Conservation (phyloP, 2,797 vertebrate species). For the Pseudochirops corinnae region DNA sequence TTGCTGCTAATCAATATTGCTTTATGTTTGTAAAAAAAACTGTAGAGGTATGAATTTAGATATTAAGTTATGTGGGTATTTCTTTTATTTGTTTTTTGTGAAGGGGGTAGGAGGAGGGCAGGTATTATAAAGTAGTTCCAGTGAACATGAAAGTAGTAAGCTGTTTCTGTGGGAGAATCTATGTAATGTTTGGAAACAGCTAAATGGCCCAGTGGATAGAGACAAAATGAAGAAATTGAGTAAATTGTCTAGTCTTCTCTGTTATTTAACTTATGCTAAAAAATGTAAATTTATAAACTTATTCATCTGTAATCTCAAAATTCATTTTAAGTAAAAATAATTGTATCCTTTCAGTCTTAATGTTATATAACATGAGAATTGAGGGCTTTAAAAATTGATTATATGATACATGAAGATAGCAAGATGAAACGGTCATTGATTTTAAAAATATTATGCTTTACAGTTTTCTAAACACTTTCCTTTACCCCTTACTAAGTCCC, state of each 20-base stretch:
- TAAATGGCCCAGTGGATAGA: neutral
- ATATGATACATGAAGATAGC: neutral
- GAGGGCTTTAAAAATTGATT: no score
- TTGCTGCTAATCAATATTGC: neutral
- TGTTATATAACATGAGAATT: no score
- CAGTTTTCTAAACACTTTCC: neutral
- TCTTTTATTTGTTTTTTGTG: neutral
- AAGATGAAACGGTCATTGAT: neutral
- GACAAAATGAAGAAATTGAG: no score
- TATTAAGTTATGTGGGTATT: neutral
- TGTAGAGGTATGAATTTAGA: neutral
- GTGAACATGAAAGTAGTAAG: neutral
- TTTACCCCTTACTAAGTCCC: neutral
- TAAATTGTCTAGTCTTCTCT: no score
- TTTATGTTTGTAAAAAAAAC: neutral
- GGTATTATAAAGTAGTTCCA: neutral
- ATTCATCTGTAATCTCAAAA: no score
- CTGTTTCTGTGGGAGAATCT: neutral
- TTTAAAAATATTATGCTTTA: neutral
- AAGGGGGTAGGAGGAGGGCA: fast-evolving
- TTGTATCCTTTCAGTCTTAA: no score
- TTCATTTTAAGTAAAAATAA: no score
- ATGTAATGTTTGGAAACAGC: neutral
- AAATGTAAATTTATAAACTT: no score
- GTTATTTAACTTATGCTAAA: no score